These are phyloP conservation scores for Ceyx erithaca DNA, from an alignment of 2,797 vertebrate species.

Conservation along the genomic window DNA sequence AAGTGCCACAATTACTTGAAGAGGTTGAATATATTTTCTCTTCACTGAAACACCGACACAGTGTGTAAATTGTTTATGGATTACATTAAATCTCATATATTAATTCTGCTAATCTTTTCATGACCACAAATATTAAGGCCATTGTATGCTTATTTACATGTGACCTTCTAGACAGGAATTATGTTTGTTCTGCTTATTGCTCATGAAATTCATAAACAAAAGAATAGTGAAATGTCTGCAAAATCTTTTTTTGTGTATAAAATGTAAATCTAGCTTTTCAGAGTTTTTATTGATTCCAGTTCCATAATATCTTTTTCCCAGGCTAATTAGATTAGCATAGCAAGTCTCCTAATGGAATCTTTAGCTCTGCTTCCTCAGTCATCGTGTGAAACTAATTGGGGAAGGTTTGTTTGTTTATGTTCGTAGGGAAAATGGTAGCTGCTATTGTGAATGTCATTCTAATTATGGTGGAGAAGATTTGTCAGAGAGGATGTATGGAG, in stretches of 20 bases:
- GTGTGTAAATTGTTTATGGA: not conserved
- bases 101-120: conserved; percentile 15
- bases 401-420: conserved; percentile 45
- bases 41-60: not conserved
- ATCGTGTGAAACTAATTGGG: conserved; percentile 47
- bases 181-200: not conserved
- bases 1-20: not conserved
- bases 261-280: conserved; percentile 24
- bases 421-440: conserved; percentile 15
- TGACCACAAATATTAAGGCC: not conserved
- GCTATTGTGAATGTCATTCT: conserved; percentile 54
- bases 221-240: not conserved
- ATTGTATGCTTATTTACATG: not conserved
- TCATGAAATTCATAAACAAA: conserved; percentile 13
- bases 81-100: not conserved
- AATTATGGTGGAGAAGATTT: conserved; percentile 50
- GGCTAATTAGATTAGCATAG: conserved; percentile 62
- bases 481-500: conserved; percentile 4
- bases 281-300: conserved; percentile 19
- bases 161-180: conserved; percentile 4
- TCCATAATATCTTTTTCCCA: not conserved
- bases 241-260: conserved; percentile 16
- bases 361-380: conserved; percentile 33
- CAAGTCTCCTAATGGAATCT: conserved; percentile 45
- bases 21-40: not conserved